phyloP scores from a whole-genome alignment of 2,113 vertebrate species.

The Tor tambroides region DNA sequence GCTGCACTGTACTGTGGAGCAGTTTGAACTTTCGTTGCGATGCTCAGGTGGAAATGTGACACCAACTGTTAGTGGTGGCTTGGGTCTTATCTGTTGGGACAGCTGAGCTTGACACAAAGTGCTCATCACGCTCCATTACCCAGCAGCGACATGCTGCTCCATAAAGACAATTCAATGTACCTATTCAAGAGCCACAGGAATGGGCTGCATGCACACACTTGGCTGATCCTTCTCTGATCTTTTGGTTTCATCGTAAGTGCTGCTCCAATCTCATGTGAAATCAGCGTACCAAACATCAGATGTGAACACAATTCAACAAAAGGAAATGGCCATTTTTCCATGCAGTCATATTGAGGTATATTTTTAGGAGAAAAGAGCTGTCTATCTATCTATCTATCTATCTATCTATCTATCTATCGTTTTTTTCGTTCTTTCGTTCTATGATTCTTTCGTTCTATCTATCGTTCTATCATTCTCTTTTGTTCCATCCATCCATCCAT shows the following conservation, averaged over 20 bases:
- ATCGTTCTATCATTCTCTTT: no score
- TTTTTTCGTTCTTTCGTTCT: no score
- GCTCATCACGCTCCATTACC: constrained; percentile 58
- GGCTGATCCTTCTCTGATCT: background rate
- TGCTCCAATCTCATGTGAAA: background rate
- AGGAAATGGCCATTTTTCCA: background rate
- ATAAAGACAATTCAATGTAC: constrained; percentile 50
- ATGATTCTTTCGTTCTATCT: no score
- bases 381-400: no score
- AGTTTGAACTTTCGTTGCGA: constrained; percentile 25
- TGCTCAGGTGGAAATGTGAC: constrained; percentile 45
- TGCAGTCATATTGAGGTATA: no score
- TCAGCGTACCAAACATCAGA: background rate
- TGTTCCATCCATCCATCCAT: no score
- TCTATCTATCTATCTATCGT: no score
- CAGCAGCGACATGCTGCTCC: constrained; percentile 52
- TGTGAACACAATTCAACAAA: background rate
- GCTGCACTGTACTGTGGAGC: background rate
- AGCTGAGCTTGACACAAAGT: constrained; percentile 55
- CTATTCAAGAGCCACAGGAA: constrained; percentile 4
- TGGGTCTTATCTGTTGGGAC: constrained; percentile 55
- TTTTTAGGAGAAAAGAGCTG: no score
- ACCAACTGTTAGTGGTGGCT: constrained; percentile 43
- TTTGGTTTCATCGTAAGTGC: background rate
- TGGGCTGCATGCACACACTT: background rate